Percentiles rank a stretch among this genome's conserved stretches.
Conservation (phyloP, 2,888 invertebrate species). For the Aphelenchoides bicaudatus region DNA sequence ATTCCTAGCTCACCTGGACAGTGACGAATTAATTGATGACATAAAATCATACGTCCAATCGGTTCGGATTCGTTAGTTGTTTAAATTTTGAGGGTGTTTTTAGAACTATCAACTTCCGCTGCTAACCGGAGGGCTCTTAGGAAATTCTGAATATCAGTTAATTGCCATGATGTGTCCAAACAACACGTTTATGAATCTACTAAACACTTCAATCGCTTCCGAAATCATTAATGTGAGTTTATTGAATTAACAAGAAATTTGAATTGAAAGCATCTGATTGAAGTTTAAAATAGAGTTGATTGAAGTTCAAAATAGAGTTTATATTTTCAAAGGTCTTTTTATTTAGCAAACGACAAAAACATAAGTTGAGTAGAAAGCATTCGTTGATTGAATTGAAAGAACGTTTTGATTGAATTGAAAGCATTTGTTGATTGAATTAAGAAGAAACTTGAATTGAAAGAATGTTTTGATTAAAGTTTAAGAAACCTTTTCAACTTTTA, state of each 20-base stretch:
- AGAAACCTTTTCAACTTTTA: not conserved
- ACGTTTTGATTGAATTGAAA: too few relatives aligned
- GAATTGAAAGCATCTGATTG: too few relatives aligned
- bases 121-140: constrained; percentile 44
- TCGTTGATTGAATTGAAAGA: too few relatives aligned
- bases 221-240: constrained; percentile 23
- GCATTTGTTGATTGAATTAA: not conserved
- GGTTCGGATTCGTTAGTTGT: constrained; percentile 8
- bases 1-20: constrained; percentile 37
- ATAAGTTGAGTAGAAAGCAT: too few relatives aligned
- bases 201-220: constrained; percentile 22
- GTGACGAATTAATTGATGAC: constrained; percentile 8
- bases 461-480: too few relatives aligned
- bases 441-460: too few relatives aligned
- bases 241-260: too few relatives aligned
- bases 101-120: constrained; percentile 37
- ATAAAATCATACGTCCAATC: constrained; percentile 19
- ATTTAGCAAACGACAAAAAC: too few relatives aligned
- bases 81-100: too few relatives aligned
- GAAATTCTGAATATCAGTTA: constrained; percentile 35
- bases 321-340: not conserved
- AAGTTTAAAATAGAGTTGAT: not conserved
- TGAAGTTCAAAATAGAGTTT: too few relatives aligned
- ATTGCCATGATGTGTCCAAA: constrained; percentile 42
- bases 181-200: constrained; percentile 34